These are phyloP conservation scores for Theristicus caerulescens DNA, from an alignment of 2,113 vertebrate genomes.

Conservation along the genomic window DNA sequence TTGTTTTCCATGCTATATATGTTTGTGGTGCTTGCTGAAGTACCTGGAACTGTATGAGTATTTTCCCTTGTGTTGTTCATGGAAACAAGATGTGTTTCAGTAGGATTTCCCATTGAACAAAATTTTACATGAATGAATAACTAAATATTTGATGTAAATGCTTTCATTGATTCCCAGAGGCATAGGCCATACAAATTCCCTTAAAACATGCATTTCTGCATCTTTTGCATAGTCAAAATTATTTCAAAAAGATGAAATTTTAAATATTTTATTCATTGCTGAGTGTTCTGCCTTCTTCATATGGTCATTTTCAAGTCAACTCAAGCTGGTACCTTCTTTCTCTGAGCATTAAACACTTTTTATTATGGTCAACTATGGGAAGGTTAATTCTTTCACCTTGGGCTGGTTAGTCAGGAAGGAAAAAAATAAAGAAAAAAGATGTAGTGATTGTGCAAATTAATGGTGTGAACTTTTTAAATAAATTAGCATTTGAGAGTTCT, in stretches of 20 bases:
- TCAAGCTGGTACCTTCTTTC: not conserved
- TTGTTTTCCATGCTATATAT: not conserved
- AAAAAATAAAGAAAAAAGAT: not conserved
- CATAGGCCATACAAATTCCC: not conserved
- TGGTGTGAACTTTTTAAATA: not conserved
- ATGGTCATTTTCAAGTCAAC: not conserved
- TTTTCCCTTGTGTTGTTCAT: not conserved
- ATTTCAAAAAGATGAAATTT: not conserved
- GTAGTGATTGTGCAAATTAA: not conserved
- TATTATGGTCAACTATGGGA: not conserved
- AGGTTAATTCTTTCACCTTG: not conserved
- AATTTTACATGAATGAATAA: slow-evolving; percentile 53
- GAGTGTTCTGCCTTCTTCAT: not conserved
- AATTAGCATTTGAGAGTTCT: not conserved
- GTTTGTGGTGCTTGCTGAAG: not conserved
- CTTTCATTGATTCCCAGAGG: slow-evolving; percentile 42
- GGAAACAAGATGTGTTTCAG: slow-evolving; percentile 3
- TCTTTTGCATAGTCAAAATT: slow-evolving; percentile 1
- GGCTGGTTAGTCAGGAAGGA: not conserved
- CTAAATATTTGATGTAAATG: slow-evolving; percentile 61
- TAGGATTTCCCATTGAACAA: slow-evolving; percentile 8
- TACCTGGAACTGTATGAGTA: not conserved
- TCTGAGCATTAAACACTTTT: not conserved
- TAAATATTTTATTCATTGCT: not conserved
- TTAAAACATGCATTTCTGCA: not conserved